Evolutionary conservation across 2,113 vertebrate genomes (phyloP).

Genomic region (Eonycteris spelaea): DNA sequence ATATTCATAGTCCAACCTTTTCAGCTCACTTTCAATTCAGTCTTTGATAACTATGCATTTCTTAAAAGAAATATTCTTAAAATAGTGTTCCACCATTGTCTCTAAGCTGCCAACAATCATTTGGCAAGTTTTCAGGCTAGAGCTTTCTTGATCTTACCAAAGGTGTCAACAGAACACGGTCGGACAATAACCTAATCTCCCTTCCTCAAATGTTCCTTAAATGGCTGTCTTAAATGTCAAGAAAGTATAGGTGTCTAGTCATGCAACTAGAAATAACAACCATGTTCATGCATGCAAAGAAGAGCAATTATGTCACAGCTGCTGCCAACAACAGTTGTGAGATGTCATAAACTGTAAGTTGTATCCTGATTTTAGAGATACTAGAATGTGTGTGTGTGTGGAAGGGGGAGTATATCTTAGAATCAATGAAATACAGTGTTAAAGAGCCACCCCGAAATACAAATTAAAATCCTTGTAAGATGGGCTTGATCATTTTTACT

Average conservation of each 20-base stretch:
- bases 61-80: neutral
- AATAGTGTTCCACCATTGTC: neutral
- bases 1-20: neutral
- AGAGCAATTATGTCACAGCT: neutral
- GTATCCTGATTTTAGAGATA: neutral
- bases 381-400: neutral
- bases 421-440: neutral
- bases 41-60: neutral
- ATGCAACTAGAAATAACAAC: neutral
- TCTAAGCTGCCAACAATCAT: neutral
- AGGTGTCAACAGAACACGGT: neutral
- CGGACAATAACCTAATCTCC: neutral
- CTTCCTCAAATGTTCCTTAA: neutral
- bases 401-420: neutral
- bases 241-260: neutral
- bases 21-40: neutral
- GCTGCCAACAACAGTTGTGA: neutral
- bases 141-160: neutral
- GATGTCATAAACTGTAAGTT: neutral
- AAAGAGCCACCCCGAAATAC: neutral
- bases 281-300: neutral
- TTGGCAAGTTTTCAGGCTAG: neutral
- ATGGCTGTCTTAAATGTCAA: neutral
- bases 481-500: neutral
- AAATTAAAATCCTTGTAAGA: neutral